Evolutionary conservation across 2,113 vertebrate genomes (phyloP), one percentile per base, ranked within the genome.

Genomic region (Dascyllus trimaculatus): DNA sequence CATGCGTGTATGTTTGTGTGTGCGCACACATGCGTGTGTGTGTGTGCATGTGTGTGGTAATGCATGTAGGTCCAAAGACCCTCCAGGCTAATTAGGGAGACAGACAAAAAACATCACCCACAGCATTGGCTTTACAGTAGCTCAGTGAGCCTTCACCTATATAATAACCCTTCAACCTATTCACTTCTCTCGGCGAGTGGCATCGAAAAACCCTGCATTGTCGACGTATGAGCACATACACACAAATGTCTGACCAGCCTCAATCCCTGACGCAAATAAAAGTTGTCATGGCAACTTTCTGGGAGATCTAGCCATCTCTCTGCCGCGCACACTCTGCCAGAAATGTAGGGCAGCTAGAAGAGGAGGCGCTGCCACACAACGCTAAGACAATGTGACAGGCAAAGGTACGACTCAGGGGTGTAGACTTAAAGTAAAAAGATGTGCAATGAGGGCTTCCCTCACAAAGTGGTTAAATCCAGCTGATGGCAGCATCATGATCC

Each of bases 271-370:
- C 26, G 51, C 86, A 89, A 88, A 90, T 77, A 89, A 90, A 85
- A 78, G 87, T 90, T 82, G 80, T 62, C 87, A 89, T 91, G 91
- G 54, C 82, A 85, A 89, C 75, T 71, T 82, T 71, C 54, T 53
- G 52, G 51, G 79, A 68, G 71, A 86, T 82, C 49, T 26, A 43
- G 69, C 43, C n/a, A 6, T 75, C 83, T 78, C 83, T 19, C 14
- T 6, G 32, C 64, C 45, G 17, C 7, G 40, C 45, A 73, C 40
- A 43, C 40, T 38, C 10, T 71, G 68, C 32, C 43, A 84, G 72
- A 88, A 83, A 90, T 87, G 79, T 82, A 77, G 80, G 78, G 38
- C 78, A 18, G 29, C 53, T 54, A 69, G 22, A 78, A 58, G 53
- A 76, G 49, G 73, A 75, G 61, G 38, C 57, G 18, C n/a, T 45